Base-by-base conservation (phyloP, 2,888 invertebrate species). In the Leucophora obtusa region DNA sequence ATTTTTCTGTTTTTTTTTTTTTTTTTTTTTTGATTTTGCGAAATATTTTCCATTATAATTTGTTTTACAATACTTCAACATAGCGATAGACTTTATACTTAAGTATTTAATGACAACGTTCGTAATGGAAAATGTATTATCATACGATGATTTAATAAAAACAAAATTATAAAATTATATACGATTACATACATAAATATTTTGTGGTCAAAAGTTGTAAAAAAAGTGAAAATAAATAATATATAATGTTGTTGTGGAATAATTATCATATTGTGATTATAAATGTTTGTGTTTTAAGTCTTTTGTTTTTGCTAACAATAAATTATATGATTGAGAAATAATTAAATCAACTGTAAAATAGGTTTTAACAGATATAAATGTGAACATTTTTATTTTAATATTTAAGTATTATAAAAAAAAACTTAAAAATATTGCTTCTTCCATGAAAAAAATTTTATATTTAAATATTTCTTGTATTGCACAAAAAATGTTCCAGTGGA, bases 251-350 rank as follows among this genome's bases (percentile, higher is more conserved):
- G 14, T 28, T 28, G 33, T n/a, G 24, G 8, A 38, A 33, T 68
- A 17, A 7, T 28, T 11, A 1, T 43, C 35, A 51, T 58, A 70
- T 76, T 38, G 4, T 7, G 3, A 28, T 21, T 35, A 35, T 5
- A 10, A 1, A 11, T 7, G 28, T 28, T 6, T 28, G 47, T 17
- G 10, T 60, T 58, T 70, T 76, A 76, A 70, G 70, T 70, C 63
- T 63, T 70, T 70, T 33, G 76, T 63, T 58, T 62, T 38, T 8
- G 28, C 6, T 28, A 6, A 28, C 28, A 4, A 28, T 28, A 28
- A 28, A 28, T 28, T 28, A 7, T 7, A 28, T 28, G 1, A 6
- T 28, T 1, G 3, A 6, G 3, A 7, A 28, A 6, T 28, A 28
- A 7, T 28, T 28, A 7, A 28, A 28, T 28, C 28, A 28, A 28